A percentile compares a stretch with the other conserved stretches of the same genome.
Evolutionary conservation across 2,113 vertebrate genomes (phyloP).

Genomic region (Vicugna pacos): DNA sequence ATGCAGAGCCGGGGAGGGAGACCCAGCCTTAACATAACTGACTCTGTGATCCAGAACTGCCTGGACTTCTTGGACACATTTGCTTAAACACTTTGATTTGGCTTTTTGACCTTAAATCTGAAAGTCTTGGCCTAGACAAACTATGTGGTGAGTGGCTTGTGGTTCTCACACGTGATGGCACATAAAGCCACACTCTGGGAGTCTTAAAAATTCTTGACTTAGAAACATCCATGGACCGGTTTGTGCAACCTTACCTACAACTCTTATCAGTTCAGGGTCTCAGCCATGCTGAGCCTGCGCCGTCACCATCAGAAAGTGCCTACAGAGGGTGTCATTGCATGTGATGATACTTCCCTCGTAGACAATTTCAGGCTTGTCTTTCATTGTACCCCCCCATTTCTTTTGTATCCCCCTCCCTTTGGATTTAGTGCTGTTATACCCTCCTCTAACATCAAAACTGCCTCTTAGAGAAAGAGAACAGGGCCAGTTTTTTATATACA

Average conservation of each 20-base stretch:
- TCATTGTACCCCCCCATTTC: neutral
- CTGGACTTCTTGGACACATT: neutral
- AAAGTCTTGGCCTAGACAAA: neutral
- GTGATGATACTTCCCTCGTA: neutral
- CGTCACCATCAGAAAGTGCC: neutral
- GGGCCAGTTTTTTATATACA: neutral
- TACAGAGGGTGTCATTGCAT: neutral
- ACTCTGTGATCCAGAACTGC: neutral
- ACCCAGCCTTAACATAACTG: neutral
- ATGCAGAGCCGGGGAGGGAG: neutral
- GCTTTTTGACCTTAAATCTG: neutral
- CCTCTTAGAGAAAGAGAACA: slow-evolving; percentile 22
- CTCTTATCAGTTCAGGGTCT: neutral
- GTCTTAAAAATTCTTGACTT: neutral
- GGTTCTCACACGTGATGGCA: neutral
- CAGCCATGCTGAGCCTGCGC: neutral
- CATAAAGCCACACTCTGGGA: neutral
- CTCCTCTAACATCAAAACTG: neutral
- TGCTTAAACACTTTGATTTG: neutral
- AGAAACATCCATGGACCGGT: neutral
- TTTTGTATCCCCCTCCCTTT: neutral
- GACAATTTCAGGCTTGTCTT: neutral
- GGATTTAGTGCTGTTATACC: neutral
- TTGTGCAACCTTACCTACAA: neutral
- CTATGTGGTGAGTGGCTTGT: neutral